Evolutionary conservation across 2,888 invertebrate species (phyloP).

Genomic region (Margaritifera margaritifera): DNA sequence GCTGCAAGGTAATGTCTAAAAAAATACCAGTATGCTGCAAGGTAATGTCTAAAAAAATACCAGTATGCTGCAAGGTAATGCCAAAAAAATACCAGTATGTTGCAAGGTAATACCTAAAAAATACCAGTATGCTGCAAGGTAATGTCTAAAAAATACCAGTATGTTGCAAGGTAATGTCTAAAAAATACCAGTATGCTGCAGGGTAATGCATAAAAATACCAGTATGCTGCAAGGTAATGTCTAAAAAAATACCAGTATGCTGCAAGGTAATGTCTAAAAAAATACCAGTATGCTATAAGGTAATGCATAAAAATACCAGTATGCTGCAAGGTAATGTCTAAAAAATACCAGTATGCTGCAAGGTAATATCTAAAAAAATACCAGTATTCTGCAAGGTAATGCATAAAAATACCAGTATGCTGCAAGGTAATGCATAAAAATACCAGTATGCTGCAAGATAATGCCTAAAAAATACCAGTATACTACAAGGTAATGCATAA

Average conservation of each 20-base stretch:
- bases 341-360: constrained; percentile 91
- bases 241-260: constrained; percentile 95
- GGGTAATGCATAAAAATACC: constrained; percentile 84
- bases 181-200: constrained; percentile 91
- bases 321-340: constrained; percentile 83
- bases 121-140: constrained; percentile 86
- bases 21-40: constrained; percentile 90
- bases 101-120: constrained; percentile 82
- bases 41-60: constrained; percentile 87
- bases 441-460: constrained; percentile 85
- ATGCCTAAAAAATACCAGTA: constrained; percentile 92
- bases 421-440: constrained; percentile 81
- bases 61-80: constrained; percentile 82
- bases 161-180: constrained; percentile 83
- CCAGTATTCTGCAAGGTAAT: constrained; percentile 82
- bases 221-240: constrained; percentile 83
- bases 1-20: constrained; percentile 83
- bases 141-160: constrained; percentile 90
- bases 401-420: constrained; percentile 94
- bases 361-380: constrained; percentile 87
- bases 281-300: constrained; percentile 88
- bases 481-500: constrained; percentile 81
- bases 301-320: constrained; percentile 88
- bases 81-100: constrained; percentile 95
- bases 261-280: constrained; percentile 81